These are phyloP conservation scores for Quadroppia sp. DNA, from an alignment of 2,888 invertebrate genomes.

Conservation along the genomic window DNA sequence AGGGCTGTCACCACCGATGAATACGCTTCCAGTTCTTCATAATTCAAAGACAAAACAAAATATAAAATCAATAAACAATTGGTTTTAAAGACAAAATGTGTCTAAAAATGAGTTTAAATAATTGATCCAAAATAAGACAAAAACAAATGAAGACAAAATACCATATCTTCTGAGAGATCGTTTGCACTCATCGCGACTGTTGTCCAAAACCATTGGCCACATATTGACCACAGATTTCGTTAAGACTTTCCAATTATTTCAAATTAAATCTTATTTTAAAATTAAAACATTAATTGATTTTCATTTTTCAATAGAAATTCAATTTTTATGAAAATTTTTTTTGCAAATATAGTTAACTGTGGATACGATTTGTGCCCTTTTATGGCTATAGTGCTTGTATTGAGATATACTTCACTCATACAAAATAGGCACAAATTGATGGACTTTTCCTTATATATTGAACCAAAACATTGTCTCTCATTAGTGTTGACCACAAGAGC, in stretches of 20 bases:
- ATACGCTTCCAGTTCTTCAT: constrained; percentile 82
- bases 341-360: neutral
- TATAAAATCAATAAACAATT: constrained; percentile 20
- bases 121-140: constrained; percentile 34
- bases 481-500: neutral
- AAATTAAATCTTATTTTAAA: neutral
- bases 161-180: constrained; percentile 80
- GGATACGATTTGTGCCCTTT: too few relatives aligned
- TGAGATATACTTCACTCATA: too few relatives aligned
- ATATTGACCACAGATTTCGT: constrained; percentile 41
- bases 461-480: neutral
- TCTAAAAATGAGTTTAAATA: constrained; percentile 16
- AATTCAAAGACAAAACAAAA: constrained; percentile 36
- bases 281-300: neutral
- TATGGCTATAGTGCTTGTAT: too few relatives aligned
- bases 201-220: constrained; percentile 71
- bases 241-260: neutral
- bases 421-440: too few relatives aligned
- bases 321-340: neutral
- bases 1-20: constrained; percentile 81
- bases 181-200: constrained; percentile 83
- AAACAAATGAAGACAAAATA: constrained; percentile 53
- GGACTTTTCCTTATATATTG: too few relatives aligned
- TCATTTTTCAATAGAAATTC: neutral
- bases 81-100: neutral